Conservation (phyloP, 2,888 invertebrate species). For the Tiphia femorata region DNA sequence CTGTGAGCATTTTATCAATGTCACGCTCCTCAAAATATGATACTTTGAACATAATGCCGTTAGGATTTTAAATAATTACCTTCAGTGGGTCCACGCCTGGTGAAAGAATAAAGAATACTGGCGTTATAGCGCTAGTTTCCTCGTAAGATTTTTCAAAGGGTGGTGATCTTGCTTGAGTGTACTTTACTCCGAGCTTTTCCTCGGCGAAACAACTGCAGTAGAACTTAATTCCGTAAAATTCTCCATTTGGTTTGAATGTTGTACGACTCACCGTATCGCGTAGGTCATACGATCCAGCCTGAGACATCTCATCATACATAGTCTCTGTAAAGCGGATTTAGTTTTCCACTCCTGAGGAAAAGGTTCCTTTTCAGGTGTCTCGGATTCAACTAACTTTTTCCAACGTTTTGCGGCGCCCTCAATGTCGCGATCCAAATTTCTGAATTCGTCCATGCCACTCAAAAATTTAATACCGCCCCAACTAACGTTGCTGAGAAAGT, state of each 20-base stretch:
- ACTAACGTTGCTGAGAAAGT: slow-evolving; percentile 82
- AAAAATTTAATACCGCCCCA: slow-evolving; percentile 90
- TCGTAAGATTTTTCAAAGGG: slow-evolving; percentile 87
- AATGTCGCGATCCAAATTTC: slow-evolving; percentile 89
- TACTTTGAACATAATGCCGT: neutral
- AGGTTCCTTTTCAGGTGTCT: slow-evolving; percentile 93
- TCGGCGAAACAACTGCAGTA: slow-evolving; percentile 82
- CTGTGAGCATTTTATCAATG: neutral
- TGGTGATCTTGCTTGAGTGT: slow-evolving; percentile 82
- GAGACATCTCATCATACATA: slow-evolving; percentile 93
- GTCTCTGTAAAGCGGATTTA: slow-evolving; percentile 84
- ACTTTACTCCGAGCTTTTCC: slow-evolving; percentile 88
- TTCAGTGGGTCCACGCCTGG: slow-evolving; percentile 95
- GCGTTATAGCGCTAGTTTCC: slow-evolving; percentile 87
- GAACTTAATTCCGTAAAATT: slow-evolving; percentile 6
- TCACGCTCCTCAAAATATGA: neutral
- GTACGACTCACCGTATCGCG: slow-evolving; percentile 76
- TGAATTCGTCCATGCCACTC: slow-evolving; percentile 82
- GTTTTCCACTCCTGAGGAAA: slow-evolving; percentile 97
- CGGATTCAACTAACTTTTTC: slow-evolving; percentile 93
- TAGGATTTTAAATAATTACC: slow-evolving; percentile 63
- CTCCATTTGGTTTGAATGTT: slow-evolving; percentile 18
- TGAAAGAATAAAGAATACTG: slow-evolving; percentile 94
- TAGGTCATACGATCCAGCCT: slow-evolving; percentile 96
- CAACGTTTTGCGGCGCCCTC: slow-evolving; percentile 92